Conservation (phyloP, 2,888 invertebrate genomes). For the Chorisops tibialis region DNA sequence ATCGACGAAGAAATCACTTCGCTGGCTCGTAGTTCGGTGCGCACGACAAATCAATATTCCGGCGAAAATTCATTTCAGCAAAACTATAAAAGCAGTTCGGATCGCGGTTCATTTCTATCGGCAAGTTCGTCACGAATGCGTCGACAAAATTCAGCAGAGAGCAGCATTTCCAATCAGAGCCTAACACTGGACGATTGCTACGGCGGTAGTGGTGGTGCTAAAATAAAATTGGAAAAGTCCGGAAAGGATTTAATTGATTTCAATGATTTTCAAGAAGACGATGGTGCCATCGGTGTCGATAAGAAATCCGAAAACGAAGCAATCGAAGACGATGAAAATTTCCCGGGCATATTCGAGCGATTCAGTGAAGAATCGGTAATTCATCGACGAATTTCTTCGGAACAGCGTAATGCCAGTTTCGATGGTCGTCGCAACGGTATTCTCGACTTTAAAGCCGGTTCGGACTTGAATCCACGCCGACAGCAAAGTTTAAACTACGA, state of each 20-base stretch:
- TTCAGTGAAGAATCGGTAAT: constrained; percentile 42
- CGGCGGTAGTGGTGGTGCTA: constrained; percentile 17
- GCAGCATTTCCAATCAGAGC: constrained; percentile 52
- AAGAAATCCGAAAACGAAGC: constrained; percentile 26
- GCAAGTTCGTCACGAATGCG: constrained; percentile 42
- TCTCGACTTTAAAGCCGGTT: constrained; percentile 33
- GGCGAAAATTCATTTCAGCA: constrained; percentile 50
- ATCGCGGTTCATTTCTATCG: constrained; percentile 43
- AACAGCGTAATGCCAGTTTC: constrained; percentile 46
- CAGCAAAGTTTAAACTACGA: constrained; percentile 51
- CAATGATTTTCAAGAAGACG: constrained; percentile 44
- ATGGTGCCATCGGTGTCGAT: constrained; percentile 32
- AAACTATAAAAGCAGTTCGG: constrained; percentile 46
- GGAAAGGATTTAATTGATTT: constrained; percentile 48
- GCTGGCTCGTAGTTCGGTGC: constrained; percentile 48
- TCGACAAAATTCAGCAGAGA: constrained; percentile 51
- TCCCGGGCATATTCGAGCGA: constrained; percentile 29
- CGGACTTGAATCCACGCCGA: constrained; percentile 36
- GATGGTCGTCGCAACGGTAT: constrained; percentile 53
- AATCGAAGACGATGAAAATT: constrained; percentile 27
- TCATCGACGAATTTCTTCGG: constrained; percentile 46
- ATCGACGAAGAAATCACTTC: constrained; percentile 39
- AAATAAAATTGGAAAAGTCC: constrained; percentile 36
- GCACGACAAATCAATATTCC: constrained; percentile 47
- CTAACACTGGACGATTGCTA: constrained; percentile 45